phyloP scores from a whole-genome alignment of 1,140 invertebrate species.

The Dufourea novaeangliae region DNA sequence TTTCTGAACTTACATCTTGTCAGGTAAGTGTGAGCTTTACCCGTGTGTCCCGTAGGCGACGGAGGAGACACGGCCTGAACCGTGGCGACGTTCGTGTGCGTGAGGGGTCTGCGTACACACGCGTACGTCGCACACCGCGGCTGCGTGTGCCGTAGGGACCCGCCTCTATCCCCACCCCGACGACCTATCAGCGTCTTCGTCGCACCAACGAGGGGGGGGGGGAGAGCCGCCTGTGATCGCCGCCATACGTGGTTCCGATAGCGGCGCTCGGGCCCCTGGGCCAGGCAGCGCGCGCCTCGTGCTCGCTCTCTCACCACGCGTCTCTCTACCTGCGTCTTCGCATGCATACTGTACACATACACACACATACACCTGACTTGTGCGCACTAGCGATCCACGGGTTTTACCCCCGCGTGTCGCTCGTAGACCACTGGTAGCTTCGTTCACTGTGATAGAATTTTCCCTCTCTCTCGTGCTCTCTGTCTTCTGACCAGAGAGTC shows the following conservation, averaged over 20 bases:
- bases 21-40: slow-evolving; percentile 80
- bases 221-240: slow-evolving; percentile 41
- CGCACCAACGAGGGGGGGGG: no score
- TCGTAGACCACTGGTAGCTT: slow-evolving; percentile 60
- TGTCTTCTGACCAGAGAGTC: not conserved
- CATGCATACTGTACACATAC: not conserved
- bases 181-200: slow-evolving; percentile 15
- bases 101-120: slow-evolving; percentile 63
- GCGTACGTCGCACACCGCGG: slow-evolving; percentile 1
- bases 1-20: slow-evolving; percentile 81
- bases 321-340: slow-evolving; percentile 14
- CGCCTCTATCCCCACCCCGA: slow-evolving; percentile 74
- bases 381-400: slow-evolving; percentile 30
- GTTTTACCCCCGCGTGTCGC: slow-evolving; percentile 59
- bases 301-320: slow-evolving; percentile 26
- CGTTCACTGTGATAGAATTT: slow-evolving; percentile 36
- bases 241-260: slow-evolving; percentile 71
- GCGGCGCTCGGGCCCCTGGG: slow-evolving; percentile 50
- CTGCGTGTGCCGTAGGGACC: slow-evolving; percentile 64
- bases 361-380: not conserved
- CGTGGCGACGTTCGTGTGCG: slow-evolving; percentile 29
- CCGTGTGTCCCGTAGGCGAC: slow-evolving; percentile 66
- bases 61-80: not conserved
- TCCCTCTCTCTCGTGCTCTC: slow-evolving; percentile 10
- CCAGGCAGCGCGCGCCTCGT: no score